These are phyloP conservation scores for Rhynchonycteris naso DNA, from an alignment of 2,797 vertebrate genomes.

Conservation along the genomic window DNA sequence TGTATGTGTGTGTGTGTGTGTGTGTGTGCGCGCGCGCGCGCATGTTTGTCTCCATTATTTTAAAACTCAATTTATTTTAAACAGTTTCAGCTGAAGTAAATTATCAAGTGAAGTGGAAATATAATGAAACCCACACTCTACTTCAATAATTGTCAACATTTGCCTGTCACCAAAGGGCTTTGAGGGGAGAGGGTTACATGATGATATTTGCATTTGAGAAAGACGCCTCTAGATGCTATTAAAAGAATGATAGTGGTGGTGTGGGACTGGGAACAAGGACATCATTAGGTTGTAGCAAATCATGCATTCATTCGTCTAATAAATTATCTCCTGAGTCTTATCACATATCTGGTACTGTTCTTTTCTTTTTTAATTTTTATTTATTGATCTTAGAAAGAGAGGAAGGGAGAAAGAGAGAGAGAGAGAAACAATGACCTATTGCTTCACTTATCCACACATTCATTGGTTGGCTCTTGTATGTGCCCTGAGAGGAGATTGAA, in stretches of 20 bases:
- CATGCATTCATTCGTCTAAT: neutral
- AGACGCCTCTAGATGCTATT: neutral
- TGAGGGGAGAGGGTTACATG: neutral
- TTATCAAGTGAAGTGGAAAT: neutral
- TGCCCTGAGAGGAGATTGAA: too few species aligned
- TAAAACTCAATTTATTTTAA: neutral
- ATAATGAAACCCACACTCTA: neutral
- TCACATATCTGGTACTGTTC: neutral
- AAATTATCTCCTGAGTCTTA: neutral
- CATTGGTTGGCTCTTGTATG: too few species aligned
- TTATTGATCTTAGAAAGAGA: too few species aligned
- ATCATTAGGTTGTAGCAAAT: neutral
- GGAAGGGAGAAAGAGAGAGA: too few species aligned
- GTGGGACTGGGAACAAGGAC: too few species aligned
- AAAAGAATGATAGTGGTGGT: neutral
- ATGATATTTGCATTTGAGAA: neutral
- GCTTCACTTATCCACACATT: too few species aligned
- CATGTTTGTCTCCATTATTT: neutral
- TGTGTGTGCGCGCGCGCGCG: neutral
- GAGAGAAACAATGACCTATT: too few species aligned
- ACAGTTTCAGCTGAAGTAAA: neutral
- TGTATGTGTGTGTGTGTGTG: neutral
- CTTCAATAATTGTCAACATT: neutral
- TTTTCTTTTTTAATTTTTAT: neutral
- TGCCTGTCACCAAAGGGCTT: constrained; percentile 7